Conservation (phyloP, 2,113 vertebrate genomes). For the Numida meleagris region DNA sequence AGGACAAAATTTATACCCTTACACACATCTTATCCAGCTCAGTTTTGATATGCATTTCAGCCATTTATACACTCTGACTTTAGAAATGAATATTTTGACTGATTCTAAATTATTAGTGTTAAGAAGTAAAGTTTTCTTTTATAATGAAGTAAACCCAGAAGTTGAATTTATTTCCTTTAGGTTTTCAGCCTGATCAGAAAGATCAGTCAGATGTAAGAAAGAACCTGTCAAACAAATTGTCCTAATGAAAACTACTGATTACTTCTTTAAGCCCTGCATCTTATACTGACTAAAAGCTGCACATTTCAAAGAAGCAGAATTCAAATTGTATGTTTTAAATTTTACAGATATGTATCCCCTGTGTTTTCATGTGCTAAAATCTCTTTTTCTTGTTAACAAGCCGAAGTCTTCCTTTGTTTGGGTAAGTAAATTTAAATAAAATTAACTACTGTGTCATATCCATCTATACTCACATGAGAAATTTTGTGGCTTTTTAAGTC, state of each 20-base stretch:
- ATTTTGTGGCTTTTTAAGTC: background rate
- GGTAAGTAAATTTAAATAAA: slow-evolving; percentile 23
- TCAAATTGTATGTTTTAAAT: background rate
- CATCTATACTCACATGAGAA: background rate
- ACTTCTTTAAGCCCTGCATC: background rate
- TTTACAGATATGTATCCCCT: accelerated
- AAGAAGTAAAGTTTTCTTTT: background rate
- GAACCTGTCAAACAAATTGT: background rate
- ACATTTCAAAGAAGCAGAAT: background rate
- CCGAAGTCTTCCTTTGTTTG: background rate
- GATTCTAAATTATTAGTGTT: background rate
- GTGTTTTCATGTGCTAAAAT: background rate
- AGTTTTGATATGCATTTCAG: background rate
- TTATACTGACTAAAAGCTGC: background rate
- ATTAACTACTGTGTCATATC: background rate
- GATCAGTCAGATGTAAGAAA: background rate
- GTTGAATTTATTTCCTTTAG: background rate
- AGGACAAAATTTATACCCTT: background rate
- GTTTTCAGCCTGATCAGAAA: background rate
- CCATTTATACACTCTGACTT: background rate
- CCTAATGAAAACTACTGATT: background rate
- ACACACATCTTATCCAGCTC: background rate
- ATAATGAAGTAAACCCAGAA: background rate
- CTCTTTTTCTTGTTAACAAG: background rate
- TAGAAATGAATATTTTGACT: background rate